Evolutionary conservation across 2,888 invertebrate species (phyloP), one percentile per base, ranked within the genome.

Genomic region (Brachycybe producta): DNA sequence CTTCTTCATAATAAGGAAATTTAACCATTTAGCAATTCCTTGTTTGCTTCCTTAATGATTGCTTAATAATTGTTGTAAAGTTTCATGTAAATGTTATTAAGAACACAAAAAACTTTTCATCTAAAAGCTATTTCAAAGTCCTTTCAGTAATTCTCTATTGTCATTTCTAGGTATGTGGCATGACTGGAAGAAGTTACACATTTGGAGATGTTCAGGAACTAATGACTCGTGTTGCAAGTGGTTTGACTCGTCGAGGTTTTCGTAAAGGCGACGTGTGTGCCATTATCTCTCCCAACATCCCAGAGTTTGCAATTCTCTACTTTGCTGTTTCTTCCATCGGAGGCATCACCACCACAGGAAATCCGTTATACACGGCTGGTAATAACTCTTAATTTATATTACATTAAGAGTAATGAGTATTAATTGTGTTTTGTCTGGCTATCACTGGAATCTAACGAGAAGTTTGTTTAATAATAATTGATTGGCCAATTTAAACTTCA

Each of bases 341-440:
- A 5, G 54, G 57, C 21, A 52, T 77, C 11, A 74, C 80, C 2
- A 82, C 84, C 0, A 78, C 82, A 0, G 70, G 84, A 5, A 86
- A 85, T 68, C 82, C 84, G 0, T 64, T 75, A 53, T 85, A 84
- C 60, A 84, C 80, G 11, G 71, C 75, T 62, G 77, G 79, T 78
- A 65, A 65, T 50, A 23, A 5, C 21, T 17, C 3, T 24, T 15
- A 27, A 23, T 26, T 24, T 50, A 54, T 27, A 34, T 28, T 7
- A 32, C 24, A 15, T 38, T 7, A 38, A 11, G n/a, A n/a, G n/a
- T n/a, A n/a, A n/a, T n/a, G n/a, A n/a, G n/a, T n/a, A n/a, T n/a
- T n/a, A n/a, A n/a, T n/a, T n/a, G n/a, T n/a, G n/a, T n/a, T n/a
- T n/a, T n/a, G n/a, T n/a, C n/a, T n/a, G n/a, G n/a, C n/a, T n/a